Base-by-base conservation (phyloP, 2,113 vertebrate genomes). In the Nothobranchius kuhntae region DNA sequence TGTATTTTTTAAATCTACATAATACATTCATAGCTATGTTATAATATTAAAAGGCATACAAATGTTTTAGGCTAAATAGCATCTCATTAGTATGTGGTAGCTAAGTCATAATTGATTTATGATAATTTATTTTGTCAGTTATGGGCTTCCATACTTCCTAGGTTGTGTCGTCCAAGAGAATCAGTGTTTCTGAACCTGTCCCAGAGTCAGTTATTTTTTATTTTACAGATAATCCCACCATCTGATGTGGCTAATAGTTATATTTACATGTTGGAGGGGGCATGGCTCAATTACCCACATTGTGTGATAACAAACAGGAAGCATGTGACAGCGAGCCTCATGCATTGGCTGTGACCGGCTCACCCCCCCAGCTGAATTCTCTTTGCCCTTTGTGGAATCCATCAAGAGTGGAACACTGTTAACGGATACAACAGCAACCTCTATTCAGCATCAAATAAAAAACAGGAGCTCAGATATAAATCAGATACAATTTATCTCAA, bases 291-390 rank as follows among this genome's bases (percentile, higher is more conserved):
- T 30, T 54, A 36, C 21, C n/a, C 24, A 59, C 55, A 54, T 36
- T 72, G 75, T 72, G 71, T 68, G 67, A 59, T 77, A 70, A 80
- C 67, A 13, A 67, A 53, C 53, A 55, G 36, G 24, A 67, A 71
- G 50, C 79, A 77, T 82, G 84, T 87, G 81, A 84, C 38, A n/a
- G 24, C 10, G 21, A 48, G 65, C 69, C 80, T 76, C 51, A 11
- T 84, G 81, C 54, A 68, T 64, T 56, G 1, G 38, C 63, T 53
- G 53, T 52, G 59, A 74, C 52, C 47, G 3, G 38, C 60, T 81
- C 67, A 72, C 83, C 81, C 21, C 21, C 82, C 71, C 73, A 68
- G 71, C 67, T 71, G 61, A 75, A 68, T 72, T 68, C 60, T 42
- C 45, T 65, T 53, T 52, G 50, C 65, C 56, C 54, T 54, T 68